Evolutionary conservation across 2,113 vertebrate species (phyloP).

Genomic region (Pterocles burchelli): DNA sequence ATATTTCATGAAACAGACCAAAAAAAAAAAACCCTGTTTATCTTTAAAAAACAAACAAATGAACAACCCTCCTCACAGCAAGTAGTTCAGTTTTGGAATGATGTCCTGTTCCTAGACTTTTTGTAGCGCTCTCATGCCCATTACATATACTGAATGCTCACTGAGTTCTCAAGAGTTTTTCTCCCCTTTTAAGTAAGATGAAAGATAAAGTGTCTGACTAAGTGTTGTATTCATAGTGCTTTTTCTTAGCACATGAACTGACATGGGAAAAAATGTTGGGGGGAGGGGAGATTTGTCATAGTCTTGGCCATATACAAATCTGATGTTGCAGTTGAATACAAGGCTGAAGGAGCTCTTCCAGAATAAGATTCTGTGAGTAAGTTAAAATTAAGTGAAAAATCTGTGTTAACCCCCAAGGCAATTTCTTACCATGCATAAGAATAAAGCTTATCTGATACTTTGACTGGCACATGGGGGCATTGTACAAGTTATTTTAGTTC

Average conservation of each 20-base stretch:
- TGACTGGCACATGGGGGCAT: background rate
- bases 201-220: background rate
- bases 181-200: slow-evolving; percentile 29
- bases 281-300: background rate
- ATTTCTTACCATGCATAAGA: background rate
- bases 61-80: slow-evolving; percentile 20
- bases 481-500: background rate
- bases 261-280: background rate
- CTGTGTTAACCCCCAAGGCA: background rate
- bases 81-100: slow-evolving; percentile 22
- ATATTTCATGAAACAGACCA: slow-evolving; percentile 53
- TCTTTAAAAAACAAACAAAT: slow-evolving; percentile 63
- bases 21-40: background rate
- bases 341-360: background rate
- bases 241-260: slow-evolving; percentile 24
- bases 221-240: background rate
- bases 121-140: background rate
- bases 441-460: background rate
- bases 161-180: slow-evolving; percentile 15
- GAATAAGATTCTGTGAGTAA: background rate
- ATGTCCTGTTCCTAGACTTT: background rate
- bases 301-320: background rate
- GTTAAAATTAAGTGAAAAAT: slow-evolving; percentile 22
- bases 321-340: background rate
- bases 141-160: background rate